phyloP scores from a whole-genome alignment of 2,113 vertebrate genomes.

The Pogona vitticeps region DNA sequence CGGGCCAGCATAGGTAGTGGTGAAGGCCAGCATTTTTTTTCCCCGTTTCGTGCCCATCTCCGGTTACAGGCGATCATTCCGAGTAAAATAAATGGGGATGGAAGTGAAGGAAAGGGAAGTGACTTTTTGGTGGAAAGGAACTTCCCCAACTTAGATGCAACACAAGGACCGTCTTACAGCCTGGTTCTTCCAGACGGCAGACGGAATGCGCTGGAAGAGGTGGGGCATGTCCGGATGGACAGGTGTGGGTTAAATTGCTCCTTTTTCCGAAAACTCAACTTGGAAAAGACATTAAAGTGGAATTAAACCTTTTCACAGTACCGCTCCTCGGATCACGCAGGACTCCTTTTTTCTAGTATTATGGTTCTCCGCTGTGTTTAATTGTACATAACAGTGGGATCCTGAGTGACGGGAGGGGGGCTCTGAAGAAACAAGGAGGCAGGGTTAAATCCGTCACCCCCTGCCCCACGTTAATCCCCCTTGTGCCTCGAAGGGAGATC shows the following conservation, averaged over 20 bases:
- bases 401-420: constrained; percentile 89
- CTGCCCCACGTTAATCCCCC: constrained; percentile 91
- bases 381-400: constrained; percentile 91
- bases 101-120: no score
- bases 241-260: constrained; percentile 80
- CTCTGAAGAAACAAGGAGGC: constrained; percentile 89
- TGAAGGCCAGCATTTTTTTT: no score
- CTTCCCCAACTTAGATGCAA: no score
- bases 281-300: constrained; percentile 95
- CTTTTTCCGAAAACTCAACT: constrained; percentile 87
- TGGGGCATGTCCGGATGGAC: constrained; percentile 60
- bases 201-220: no score
- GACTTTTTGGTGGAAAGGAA: no score
- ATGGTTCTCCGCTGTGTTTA: constrained; percentile 78
- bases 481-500: constrained; percentile 96
- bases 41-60: no score
- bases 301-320: constrained; percentile 81
- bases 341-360: constrained; percentile 67
- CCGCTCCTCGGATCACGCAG: constrained; percentile 79
- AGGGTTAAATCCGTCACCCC: constrained; percentile 91
- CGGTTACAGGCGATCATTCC: no score
- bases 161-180: no score
- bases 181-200: no score
- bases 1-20: no score
- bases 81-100: no score